Evolutionary conservation across 1,140 invertebrate species (phyloP).

Genomic region (Caenorhabditis briggsae): DNA sequence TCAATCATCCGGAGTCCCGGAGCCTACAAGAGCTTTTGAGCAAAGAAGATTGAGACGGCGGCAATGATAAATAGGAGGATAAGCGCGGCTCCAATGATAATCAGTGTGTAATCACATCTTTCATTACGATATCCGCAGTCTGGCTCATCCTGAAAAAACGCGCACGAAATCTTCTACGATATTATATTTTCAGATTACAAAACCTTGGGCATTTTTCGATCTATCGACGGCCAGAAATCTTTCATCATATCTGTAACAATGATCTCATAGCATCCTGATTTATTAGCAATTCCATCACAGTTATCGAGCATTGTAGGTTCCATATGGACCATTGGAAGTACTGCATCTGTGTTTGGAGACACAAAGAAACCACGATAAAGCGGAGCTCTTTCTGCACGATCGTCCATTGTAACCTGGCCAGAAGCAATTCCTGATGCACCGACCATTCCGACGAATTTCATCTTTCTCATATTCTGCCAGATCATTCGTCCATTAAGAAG

Average conservation of each 20-base stretch:
- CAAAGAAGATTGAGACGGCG: conserved; percentile 66
- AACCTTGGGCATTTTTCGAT: conserved; percentile 72
- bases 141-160: conserved; percentile 68
- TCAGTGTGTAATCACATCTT: conserved; percentile 75
- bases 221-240: conserved; percentile 75
- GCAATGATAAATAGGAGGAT: conserved; percentile 71
- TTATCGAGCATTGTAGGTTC: conserved; percentile 70
- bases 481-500: conserved; percentile 71
- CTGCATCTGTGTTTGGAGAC: conserved; percentile 73
- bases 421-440: conserved; percentile 70
- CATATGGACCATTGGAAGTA: conserved; percentile 77
- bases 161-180: not conserved
- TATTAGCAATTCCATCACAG: conserved; percentile 74
- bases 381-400: conserved; percentile 75
- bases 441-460: conserved; percentile 74
- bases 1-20: not conserved
- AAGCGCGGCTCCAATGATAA: conserved; percentile 69
- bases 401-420: conserved; percentile 74
- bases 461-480: conserved; percentile 75
- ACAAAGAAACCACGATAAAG: conserved; percentile 76
- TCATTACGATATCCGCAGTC: conserved; percentile 73
- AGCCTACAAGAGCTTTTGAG: conserved; percentile 71
- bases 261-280: conserved; percentile 75
- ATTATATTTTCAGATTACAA: not conserved
- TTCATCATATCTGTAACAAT: conserved; percentile 76